Base-by-base conservation (phyloP, 2,113 vertebrate genomes). In the Pungitius pungitius region DNA sequence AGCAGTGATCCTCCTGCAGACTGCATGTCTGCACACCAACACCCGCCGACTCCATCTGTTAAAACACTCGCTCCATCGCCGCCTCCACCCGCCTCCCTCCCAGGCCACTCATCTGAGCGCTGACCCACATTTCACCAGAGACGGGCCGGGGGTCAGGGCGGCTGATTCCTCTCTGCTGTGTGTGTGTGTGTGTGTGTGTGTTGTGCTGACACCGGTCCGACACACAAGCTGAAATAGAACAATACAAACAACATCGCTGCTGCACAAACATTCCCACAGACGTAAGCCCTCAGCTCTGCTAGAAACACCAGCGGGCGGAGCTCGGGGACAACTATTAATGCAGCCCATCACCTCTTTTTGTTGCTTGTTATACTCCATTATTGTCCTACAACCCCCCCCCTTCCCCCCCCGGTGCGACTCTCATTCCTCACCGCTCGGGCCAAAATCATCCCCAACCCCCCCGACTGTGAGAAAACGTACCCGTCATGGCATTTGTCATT, bases 211-310 rank as follows among this genome's bases (percentile, higher is more conserved):
- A 26, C 51, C 60, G 73, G 84, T 72, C 79, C 45, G 64, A 65
- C 73, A 81, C 81, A 75, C 67, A 78, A 58, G 65, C 82, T 72
- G 76, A 85, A 88, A 87, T 45, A 47, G 85, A 88, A 91, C 89
- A 92, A 92, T 87, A 84, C 87, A 86, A 89, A 90, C 80, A 92
- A 85, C 85, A 85, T 84, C 73, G 86, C 45, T 59, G 45, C 86
- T 87, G 80, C 77, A 75, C 81, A 90, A 91, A 92, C 89, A 87
- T 91, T 91, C 91, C 91, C 87, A 91, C 72, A 87, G 77, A 56
- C 42, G 62, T 71, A 77, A 88, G 69, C 80, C 79, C 73, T 78
- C 57, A 70, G 88, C 85, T 89, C 84, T 85, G 80, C 80, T 86
- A 85, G 88, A 86, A 87, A 75, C 87, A 84, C 55, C 4, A 62